Evolutionary conservation across 2,888 invertebrate genomes (phyloP), one percentile per base, ranked within the genome.

Genomic region (Asteroscopus sphinx): DNA sequence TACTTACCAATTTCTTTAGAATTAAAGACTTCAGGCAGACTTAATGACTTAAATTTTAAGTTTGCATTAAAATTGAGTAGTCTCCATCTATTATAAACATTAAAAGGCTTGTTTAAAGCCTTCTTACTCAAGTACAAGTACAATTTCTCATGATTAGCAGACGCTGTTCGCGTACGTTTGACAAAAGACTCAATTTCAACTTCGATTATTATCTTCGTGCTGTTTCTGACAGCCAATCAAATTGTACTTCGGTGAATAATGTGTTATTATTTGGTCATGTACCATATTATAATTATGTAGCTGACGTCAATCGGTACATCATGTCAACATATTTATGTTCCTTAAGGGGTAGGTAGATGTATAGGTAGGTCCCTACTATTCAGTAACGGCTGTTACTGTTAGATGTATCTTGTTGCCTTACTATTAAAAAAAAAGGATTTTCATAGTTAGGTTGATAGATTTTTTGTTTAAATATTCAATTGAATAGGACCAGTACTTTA

Each of bases 151-250:
- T 61, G 68, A 62, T 49, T 59, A 62, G 33, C 42, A 49, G 35
- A 3, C 21, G 11, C 17, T 60, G 33, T 51, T 63, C 44, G 60
- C 32, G 25, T 39, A 41, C 26, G 68, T 45, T 51, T 49, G 37
- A 64, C 64, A 64, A 64, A 64, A 68, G 64, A 53, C 64, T 47
- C 69, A 53, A 64, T 64, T 64, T 53, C 37, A 62, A 64, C 69
- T 68, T 64, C 42, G 35, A 68, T 64, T 64, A 67, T 63, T 36
- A 64, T 62, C 69, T 42, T n/a, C 35, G 15, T 37, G 36, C 46
- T 64, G 64, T 64, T 46, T 37, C 33, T 61, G 64, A 61, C 68
- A 61, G 32, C 53, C 25, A 68, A 61, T 68, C 68, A 68, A 60
- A 36, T 17, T 6, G 16, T 51, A 30, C 28, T 41, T 6, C 21